These are phyloP conservation scores for Miltochrista miniata DNA, from an alignment of 2,888 invertebrate species.

Conservation along the genomic window DNA sequence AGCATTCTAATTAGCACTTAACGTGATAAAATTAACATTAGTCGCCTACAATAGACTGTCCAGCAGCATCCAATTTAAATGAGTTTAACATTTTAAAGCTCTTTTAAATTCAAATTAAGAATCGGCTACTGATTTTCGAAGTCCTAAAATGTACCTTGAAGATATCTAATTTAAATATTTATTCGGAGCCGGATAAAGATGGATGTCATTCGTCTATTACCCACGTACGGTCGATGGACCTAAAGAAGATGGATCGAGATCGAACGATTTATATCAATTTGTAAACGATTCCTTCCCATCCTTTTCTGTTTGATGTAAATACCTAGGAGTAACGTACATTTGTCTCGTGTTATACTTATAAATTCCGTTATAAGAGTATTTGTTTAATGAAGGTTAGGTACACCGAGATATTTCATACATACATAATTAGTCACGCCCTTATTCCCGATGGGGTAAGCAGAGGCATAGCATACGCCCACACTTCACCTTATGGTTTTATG, in stretches of 20 bases:
- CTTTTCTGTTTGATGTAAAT: conserved; percentile 64
- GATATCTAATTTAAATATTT: conserved; percentile 49
- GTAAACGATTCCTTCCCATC: conserved; percentile 62
- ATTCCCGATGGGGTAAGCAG: too few species aligned
- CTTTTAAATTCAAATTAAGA: conserved; percentile 38
- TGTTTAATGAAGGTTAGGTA: too few species aligned
- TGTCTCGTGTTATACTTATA: too few species aligned
- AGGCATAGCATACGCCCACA: too few species aligned
- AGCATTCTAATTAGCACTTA: conserved; percentile 34
- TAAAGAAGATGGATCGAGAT: conserved; percentile 76
- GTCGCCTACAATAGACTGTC: conserved; percentile 21
- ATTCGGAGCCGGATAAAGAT: conserved; percentile 59
- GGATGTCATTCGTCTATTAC: conserved; percentile 65
- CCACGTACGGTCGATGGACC: conserved; percentile 59
- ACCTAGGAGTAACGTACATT: conserved; percentile 45
- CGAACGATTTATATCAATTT: conserved; percentile 80
- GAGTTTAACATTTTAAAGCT: conserved; percentile 28
- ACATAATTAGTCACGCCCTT: too few species aligned
- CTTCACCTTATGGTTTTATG: too few species aligned
- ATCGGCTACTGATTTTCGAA: conserved; percentile 31
- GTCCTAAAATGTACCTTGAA: conserved; percentile 32
- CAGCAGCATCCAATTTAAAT: conserved; percentile 28
- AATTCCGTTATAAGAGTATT: too few species aligned
- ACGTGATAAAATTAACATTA: conserved; percentile 35
- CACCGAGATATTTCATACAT: too few species aligned